Evolutionary conservation across 2,113 vertebrate species (phyloP).

Genomic region (Sinocyclocheilus anophthalmus): DNA sequence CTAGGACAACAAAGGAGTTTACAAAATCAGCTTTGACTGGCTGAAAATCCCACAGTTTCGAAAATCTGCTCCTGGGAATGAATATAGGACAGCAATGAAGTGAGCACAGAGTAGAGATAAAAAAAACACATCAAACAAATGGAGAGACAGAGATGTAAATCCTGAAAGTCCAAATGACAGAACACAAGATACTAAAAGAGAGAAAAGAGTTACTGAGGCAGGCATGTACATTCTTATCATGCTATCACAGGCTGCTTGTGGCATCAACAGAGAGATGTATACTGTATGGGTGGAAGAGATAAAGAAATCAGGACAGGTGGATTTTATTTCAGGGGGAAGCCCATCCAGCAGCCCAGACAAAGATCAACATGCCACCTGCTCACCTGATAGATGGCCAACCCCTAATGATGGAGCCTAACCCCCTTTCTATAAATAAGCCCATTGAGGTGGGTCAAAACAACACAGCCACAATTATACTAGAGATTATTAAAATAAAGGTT

Average conservation of each 20-base stretch:
- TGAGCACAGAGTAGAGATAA: background rate
- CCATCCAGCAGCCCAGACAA: conserved; percentile 63
- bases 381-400: conserved; percentile 52
- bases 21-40: background rate
- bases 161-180: conserved; percentile 37
- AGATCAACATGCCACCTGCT: conserved; percentile 63
- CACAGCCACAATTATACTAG: background rate
- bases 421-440: conserved; percentile 59
- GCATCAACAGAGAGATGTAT: conserved; percentile 56
- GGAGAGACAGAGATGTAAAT: background rate
- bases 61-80: background rate
- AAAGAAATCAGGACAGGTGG: conserved; percentile 49
- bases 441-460: conserved; percentile 15
- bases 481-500: conserved; percentile 19
- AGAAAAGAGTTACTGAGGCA: conserved; percentile 31
- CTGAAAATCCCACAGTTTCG: background rate
- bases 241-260: conserved; percentile 60
- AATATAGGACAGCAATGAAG: conserved; percentile 14
- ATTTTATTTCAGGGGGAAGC: conserved; percentile 63
- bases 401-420: conserved; percentile 50
- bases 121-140: conserved; percentile 20
- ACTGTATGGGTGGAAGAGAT: conserved; percentile 52
- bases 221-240: conserved; percentile 48
- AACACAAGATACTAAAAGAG: conserved; percentile 32
- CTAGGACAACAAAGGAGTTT: conserved; percentile 18